Evolutionary conservation across 1,140 invertebrate genomes (phyloP).

Genomic region (Apolygus lucorum): DNA sequence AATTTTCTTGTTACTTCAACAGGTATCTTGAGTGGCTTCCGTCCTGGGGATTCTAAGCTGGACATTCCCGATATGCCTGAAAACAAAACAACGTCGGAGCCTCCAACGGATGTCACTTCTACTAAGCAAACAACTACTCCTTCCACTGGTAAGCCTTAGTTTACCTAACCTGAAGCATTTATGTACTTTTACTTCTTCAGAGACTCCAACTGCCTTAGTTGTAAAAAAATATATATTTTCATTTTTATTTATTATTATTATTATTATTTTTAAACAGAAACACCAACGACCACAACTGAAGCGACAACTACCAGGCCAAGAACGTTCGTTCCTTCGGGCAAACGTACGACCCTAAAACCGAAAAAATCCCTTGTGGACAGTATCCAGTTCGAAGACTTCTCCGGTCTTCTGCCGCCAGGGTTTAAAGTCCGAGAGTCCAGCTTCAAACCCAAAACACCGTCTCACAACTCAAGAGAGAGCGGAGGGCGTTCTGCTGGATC

Average conservation of each 20-base stretch:
- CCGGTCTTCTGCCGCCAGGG: slow-evolving; percentile 50
- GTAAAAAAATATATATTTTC: no score
- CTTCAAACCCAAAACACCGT: slow-evolving; percentile 42
- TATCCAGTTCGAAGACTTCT: slow-evolving; percentile 50
- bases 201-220: not conserved
- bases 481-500: slow-evolving; percentile 28
- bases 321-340: slow-evolving; percentile 53
- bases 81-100: slow-evolving; percentile 38
- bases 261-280: no score
- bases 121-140: slow-evolving; percentile 32
- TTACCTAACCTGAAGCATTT: no score
- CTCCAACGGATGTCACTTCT: slow-evolving; percentile 38
- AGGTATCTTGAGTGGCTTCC: slow-evolving; percentile 53
- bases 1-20: no score
- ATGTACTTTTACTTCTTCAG: slow-evolving; percentile 30
- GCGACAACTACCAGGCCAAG: slow-evolving; percentile 47
- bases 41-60: slow-evolving; percentile 39
- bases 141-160: slow-evolving; percentile 39
- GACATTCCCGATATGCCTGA: slow-evolving; percentile 42
- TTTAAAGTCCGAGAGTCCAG: slow-evolving; percentile 43
- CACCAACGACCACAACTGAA: slow-evolving; percentile 40
- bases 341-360: slow-evolving; percentile 44
- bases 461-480: slow-evolving; percentile 16
- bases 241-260: no score
- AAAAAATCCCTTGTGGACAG: slow-evolving; percentile 43